These are phyloP conservation scores for Perithous albicinctus DNA, from an alignment of 2,888 invertebrate species.

Conservation along the genomic window DNA sequence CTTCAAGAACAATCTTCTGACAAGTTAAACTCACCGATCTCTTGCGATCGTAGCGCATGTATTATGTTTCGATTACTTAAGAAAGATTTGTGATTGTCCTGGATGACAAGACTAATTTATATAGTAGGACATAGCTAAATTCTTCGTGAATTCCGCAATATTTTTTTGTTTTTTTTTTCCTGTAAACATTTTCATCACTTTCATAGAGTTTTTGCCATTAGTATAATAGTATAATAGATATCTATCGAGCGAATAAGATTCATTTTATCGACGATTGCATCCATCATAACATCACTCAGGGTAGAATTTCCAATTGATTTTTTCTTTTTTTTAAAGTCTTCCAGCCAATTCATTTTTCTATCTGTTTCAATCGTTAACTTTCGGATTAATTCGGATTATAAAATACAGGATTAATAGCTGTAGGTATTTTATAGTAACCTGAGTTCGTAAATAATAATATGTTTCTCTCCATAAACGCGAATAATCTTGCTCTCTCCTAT, in stretches of 20 bases:
- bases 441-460: slow-evolving; percentile 56
- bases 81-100: slow-evolving; percentile 63
- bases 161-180: slow-evolving; percentile 47
- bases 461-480: slow-evolving; percentile 35
- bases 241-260: slow-evolving; percentile 32
- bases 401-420: slow-evolving; percentile 50
- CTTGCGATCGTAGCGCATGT: slow-evolving; percentile 25
- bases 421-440: slow-evolving; percentile 48
- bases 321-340: background rate
- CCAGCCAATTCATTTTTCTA: background rate
- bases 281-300: background rate
- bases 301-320: too few relatives aligned
- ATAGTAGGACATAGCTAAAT: slow-evolving; percentile 28
- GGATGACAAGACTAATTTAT: slow-evolving; percentile 48
- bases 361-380: slow-evolving; percentile 13
- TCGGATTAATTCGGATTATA: slow-evolving; percentile 36
- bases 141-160: slow-evolving; percentile 27
- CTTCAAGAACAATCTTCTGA: slow-evolving; percentile 53
- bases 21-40: slow-evolving; percentile 12
- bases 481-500: background rate
- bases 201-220: slow-evolving; percentile 52
- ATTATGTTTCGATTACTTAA: slow-evolving; percentile 53
- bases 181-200: slow-evolving; percentile 62
- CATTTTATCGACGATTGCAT: background rate
- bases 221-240: slow-evolving; percentile 28